Conservation (phyloP, 2,113 vertebrate species). For the Antennarius striatus region DNA sequence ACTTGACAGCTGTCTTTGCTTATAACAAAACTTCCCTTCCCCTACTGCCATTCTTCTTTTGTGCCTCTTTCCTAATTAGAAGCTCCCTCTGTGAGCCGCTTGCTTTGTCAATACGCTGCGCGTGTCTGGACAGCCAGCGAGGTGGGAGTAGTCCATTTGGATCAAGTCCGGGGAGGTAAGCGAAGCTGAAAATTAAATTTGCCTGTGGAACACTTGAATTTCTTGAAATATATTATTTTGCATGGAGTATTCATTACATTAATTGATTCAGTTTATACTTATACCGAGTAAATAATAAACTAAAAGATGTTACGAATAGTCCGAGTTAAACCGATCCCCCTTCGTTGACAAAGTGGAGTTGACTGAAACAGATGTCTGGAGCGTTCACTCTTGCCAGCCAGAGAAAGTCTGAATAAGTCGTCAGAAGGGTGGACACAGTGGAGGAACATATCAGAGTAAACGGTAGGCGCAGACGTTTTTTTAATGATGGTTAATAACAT, state of each 20-base stretch:
- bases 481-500: background rate
- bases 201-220: rapidly evolving
- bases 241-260: too few species aligned
- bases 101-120: slow-evolving; percentile 58
- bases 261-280: too few species aligned
- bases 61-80: slow-evolving; percentile 32
- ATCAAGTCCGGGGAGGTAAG: background rate
- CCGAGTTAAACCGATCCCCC: rapidly evolving
- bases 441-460: slow-evolving; percentile 27
- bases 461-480: slow-evolving; percentile 1
- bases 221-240: rapidly evolving
- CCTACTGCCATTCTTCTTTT: slow-evolving; percentile 25
- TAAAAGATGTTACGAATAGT: background rate
- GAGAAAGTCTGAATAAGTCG: slow-evolving; percentile 48
- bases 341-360: slow-evolving; percentile 12
- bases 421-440: slow-evolving; percentile 32
- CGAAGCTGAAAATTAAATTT: rapidly evolving
- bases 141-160: slow-evolving; percentile 48
- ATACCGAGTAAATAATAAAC: rapidly evolving
- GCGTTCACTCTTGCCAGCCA: slow-evolving; percentile 29
- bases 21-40: slow-evolving; percentile 22
- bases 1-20: slow-evolving; percentile 72
- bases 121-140: slow-evolving; percentile 45
- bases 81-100: slow-evolving; percentile 46
- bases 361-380: slow-evolving; percentile 63